Base-by-base conservation (phyloP, 2,888 invertebrate species). In the Drosophila tripunctata region DNA sequence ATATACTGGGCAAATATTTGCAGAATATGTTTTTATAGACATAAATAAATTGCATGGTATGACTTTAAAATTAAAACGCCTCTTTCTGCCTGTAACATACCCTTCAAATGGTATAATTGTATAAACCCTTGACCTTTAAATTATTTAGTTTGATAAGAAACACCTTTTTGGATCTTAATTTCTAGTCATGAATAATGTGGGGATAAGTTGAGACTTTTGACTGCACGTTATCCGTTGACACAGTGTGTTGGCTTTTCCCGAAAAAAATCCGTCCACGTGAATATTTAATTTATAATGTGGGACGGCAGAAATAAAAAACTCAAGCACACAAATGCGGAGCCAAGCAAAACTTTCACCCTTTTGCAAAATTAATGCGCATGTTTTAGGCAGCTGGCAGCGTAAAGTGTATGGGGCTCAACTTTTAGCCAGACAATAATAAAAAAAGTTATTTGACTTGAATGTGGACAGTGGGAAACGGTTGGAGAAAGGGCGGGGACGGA, bases 341-440 rank as follows among this genome's bases (percentile, higher is more conserved):
- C 30, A 45, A 40, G 55, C 50, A 51, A 51, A 62, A 66, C 22
- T 35, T 52, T 35, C 27, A 54, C 38, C 61, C 56, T 57, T 71
- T 38, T 71, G 55, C 47, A 65, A 84, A 71, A 84, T 80, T 78
- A 84, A 81, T 84, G 82, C 55, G 56, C 63, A 60, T 71, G 51
- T 60, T 63, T 77, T 54, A 44, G 68, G 52, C 61, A 64, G 55
- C 35, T 41, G 50, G 58, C 40, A 47, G 55, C 40, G 22, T n/a
- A 33, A 45, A 47, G 21, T 47, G 21, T 7, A 15, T 12, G 38
- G 27, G 30, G 17, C 15, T 19, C 44, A 56, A 43, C 31, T 30
- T n/a, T 22, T 52, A 17, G 36, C 55, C n/a, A 48, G 50, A 35
- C 38, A 40, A 40, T 40, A 33, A 57, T 45, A 43, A 38, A 51